phyloP scores from a whole-genome alignment of 2,888 invertebrate genomes.

The Colostygia pectinataria region DNA sequence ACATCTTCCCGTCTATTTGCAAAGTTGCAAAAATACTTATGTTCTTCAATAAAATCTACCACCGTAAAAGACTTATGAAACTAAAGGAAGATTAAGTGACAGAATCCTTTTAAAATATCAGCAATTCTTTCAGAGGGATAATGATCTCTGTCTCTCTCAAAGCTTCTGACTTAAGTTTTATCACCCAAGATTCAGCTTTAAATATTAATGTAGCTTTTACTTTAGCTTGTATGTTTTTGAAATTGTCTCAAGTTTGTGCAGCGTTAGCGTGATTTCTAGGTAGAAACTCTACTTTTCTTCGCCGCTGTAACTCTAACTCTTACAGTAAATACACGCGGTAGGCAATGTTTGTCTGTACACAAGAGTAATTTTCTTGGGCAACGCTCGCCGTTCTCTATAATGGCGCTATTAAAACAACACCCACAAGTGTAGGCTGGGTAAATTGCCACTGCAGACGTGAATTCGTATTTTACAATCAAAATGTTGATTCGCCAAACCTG shows the following conservation, averaged over 20 bases:
- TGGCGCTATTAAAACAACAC: constrained; percentile 77
- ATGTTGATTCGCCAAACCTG: constrained; percentile 74
- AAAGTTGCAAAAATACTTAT: constrained; percentile 12
- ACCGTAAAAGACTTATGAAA: constrained; percentile 18
- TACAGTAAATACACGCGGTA: constrained; percentile 51
- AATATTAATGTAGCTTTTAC: constrained; percentile 6
- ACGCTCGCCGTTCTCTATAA: constrained; percentile 71
- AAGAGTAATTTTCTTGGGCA: constrained; percentile 72
- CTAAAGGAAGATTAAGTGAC: constrained; percentile 26
- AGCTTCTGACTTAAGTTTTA: constrained; percentile 22
- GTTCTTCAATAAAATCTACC: constrained; percentile 10
- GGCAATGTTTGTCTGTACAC: constrained; percentile 58
- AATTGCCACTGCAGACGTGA: constrained; percentile 76
- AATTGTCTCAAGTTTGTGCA: constrained; percentile 11
- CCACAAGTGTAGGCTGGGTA: constrained; percentile 66
- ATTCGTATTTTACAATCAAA: constrained; percentile 75
- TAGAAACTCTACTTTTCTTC: constrained; percentile 29
- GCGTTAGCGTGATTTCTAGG: constrained; percentile 22
- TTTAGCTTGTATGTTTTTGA: constrained; percentile 1
- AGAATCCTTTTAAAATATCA: constrained; percentile 29
- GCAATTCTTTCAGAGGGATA: constrained; percentile 29
- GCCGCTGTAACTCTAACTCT: constrained; percentile 46
- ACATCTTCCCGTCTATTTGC: constrained; percentile 13
- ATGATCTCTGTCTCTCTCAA: constrained; percentile 18
- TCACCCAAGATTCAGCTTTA: constrained; percentile 1